Percentiles rank a stretch among this genome's conserved stretches.
phyloP scores from a whole-genome alignment of 1,140 invertebrate genomes.

The Solen grandis region DNA sequence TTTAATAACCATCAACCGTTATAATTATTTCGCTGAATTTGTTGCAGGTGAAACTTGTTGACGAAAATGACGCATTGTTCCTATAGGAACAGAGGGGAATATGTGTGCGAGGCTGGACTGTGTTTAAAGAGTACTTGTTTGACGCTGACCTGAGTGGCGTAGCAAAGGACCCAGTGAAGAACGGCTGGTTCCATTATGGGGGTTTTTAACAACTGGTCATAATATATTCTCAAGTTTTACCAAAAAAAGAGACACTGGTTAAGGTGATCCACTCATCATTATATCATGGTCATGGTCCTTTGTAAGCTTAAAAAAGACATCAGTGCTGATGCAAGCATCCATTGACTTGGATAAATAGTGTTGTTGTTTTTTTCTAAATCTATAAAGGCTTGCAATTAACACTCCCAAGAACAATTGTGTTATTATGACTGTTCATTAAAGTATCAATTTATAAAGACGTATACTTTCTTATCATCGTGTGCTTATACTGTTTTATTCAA shows the following conservation, averaged over 20 bases:
- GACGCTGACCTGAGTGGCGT: neutral
- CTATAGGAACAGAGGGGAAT: conserved; percentile 19
- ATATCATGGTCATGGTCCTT: too few relatives aligned
- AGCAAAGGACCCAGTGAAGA: conserved; percentile 5
- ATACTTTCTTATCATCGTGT: too few relatives aligned
- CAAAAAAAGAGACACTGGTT: neutral
- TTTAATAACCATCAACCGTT: neutral
- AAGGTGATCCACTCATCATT: too few relatives aligned
- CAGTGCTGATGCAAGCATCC: too few relatives aligned
- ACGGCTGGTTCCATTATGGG: conserved; percentile 41
- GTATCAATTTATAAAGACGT: neutral
- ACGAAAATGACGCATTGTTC: neutral
- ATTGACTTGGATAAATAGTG: too few relatives aligned
- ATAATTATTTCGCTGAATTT: neutral
- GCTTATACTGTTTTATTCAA: too few relatives aligned
- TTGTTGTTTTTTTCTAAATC: too few relatives aligned
- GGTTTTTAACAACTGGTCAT: neutral
- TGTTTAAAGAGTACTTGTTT: conserved; percentile 24
- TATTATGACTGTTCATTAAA: neutral
- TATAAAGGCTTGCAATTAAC: too few relatives aligned
- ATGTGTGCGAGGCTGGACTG: conserved; percentile 22
- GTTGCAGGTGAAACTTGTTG: conserved; percentile 23
- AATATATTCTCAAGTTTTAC: neutral
- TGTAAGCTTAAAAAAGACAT: too few relatives aligned
- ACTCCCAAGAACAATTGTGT: neutral